Evolutionary conservation across 1,140 invertebrate species (phyloP).

Genomic region (Nephotettix cincticeps): DNA sequence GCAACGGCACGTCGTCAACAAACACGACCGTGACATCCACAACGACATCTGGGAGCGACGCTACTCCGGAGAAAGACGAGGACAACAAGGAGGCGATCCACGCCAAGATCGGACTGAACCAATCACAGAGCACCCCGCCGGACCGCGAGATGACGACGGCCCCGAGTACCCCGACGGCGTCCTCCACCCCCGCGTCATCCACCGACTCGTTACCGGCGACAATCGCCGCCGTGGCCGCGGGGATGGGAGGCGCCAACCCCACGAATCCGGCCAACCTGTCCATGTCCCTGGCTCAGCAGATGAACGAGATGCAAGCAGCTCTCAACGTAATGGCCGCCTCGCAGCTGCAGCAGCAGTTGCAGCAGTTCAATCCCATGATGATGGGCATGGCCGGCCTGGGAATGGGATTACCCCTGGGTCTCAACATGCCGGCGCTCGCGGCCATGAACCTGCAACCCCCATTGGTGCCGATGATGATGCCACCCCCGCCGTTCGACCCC

Average conservation of each 20-base stretch:
- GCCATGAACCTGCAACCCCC: constrained; percentile 87
- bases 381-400: constrained; percentile 60
- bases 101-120: constrained; percentile 44
- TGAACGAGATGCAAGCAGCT: constrained; percentile 82
- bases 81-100: constrained; percentile 51
- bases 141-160: constrained; percentile 53
- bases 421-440: constrained; percentile 78
- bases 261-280: constrained; percentile 43
- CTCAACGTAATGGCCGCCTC: constrained; percentile 77
- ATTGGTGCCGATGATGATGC: constrained; percentile 87
- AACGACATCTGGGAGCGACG: constrained; percentile 46
- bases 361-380: constrained; percentile 79
- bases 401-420: constrained; percentile 79
- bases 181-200: constrained; percentile 60
- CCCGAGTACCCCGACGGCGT: constrained; percentile 58
- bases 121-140: constrained; percentile 47
- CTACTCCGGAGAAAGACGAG: constrained; percentile 56
- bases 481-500: constrained; percentile 70
- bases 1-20: constrained; percentile 57
- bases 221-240: constrained; percentile 45
- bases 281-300: constrained; percentile 70
- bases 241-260: constrained; percentile 28
- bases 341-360: constrained; percentile 81
- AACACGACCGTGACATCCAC: constrained; percentile 54
- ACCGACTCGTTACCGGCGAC: constrained; percentile 57